Percentiles rank a stretch among this genome's conserved stretches.
Conservation (phyloP, 1,140 invertebrate genomes). For the Tetramorium alpestre region DNA sequence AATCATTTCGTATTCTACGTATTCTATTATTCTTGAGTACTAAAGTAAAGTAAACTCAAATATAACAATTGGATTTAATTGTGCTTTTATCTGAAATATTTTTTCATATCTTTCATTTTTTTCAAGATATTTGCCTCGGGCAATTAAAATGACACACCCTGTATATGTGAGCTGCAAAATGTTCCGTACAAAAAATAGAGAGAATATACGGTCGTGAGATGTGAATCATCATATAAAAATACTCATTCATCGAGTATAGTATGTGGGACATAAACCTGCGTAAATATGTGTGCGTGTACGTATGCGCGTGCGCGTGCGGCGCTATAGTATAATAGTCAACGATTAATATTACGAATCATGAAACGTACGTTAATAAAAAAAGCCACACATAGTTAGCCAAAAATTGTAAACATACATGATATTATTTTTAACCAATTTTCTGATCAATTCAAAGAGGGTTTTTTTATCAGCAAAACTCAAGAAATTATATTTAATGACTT, state of each 20-base stretch:
- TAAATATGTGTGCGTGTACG: background rate
- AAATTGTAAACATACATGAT: background rate
- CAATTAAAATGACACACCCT: too few species aligned
- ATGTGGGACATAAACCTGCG: background rate
- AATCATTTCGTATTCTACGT: too few species aligned
- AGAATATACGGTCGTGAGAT: background rate
- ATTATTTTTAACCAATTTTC: background rate
- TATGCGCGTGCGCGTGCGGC: background rate
- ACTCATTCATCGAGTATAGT: slow-evolving; percentile 8
- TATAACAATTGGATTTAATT: too few species aligned
- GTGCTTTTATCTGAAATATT: too few species aligned
- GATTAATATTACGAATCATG: background rate
- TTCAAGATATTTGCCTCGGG: too few species aligned
- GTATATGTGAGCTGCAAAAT: background rate
- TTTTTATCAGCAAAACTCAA: background rate
- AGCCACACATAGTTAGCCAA: background rate
- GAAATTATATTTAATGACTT: background rate
- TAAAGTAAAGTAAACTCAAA: too few species aligned
- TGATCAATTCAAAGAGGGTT: background rate
- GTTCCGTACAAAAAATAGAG: background rate
- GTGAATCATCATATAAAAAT: slow-evolving; percentile 41
- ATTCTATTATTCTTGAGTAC: too few species aligned
- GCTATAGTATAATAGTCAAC: background rate
- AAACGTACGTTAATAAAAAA: background rate
- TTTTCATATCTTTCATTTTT: too few species aligned